These are phyloP conservation scores for Cnemophilus loriae DNA, from an alignment of 2,113 vertebrate genomes.

Conservation along the genomic window DNA sequence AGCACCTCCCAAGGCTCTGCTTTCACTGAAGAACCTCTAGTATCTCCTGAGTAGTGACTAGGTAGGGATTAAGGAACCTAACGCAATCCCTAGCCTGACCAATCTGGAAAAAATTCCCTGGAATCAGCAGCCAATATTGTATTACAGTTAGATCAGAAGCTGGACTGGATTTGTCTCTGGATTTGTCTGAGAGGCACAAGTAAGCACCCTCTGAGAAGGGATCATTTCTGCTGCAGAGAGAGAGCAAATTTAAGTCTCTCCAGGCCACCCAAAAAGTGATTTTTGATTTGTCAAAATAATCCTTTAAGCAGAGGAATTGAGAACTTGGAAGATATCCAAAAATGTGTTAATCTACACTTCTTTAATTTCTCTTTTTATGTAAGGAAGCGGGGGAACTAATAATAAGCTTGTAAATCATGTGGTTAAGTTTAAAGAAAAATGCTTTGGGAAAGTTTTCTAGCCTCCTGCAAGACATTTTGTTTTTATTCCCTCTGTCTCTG, in stretches of 20 bases:
- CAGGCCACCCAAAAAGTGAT: slow-evolving; percentile 45
- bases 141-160: not conserved
- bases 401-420: slow-evolving; percentile 43
- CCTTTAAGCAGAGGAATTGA: not conserved
- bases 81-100: not conserved
- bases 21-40: not conserved
- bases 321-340: slow-evolving; percentile 39
- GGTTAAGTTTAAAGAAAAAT: slow-evolving; percentile 40
- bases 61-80: not conserved
- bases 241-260: not conserved
- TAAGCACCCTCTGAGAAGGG: not conserved
- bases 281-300: slow-evolving; percentile 52
- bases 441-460: slow-evolving; percentile 41
- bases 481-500: slow-evolving; percentile 33
- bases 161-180: not conserved
- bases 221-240: not conserved
- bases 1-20: not conserved
- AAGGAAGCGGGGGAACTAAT: not conserved
- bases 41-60: not conserved
- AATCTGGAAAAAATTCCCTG: not conserved
- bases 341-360: slow-evolving; percentile 52
- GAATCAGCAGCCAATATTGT: not conserved
- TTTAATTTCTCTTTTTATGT: slow-evolving; percentile 32
- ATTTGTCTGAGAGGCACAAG: not conserved
- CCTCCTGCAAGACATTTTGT: slow-evolving; percentile 3